Percentiles rank a stretch among this genome's conserved stretches.
Conservation (phyloP, 2,797 vertebrate genomes). For the Neosalanx taihuensis region DNA sequence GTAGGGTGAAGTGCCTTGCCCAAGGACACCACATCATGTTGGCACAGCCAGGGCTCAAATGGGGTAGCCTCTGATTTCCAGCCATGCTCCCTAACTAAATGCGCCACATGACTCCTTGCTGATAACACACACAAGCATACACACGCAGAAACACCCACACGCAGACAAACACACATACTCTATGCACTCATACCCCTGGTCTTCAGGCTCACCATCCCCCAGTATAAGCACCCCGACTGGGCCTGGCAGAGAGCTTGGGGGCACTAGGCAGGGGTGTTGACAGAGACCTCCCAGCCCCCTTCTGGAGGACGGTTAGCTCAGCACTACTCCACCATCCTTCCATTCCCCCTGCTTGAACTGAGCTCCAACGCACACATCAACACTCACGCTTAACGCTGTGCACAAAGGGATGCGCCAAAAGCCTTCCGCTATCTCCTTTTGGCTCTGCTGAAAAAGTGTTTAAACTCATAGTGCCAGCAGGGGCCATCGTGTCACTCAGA, state of each 20-base stretch:
- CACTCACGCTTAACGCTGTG: background rate
- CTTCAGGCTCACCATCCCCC: background rate
- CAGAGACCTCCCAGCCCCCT: background rate
- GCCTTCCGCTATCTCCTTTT: background rate
- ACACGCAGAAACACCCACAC: too few species aligned
- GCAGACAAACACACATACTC: too few species aligned
- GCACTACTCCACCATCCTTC: background rate
- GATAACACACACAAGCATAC: too few species aligned
- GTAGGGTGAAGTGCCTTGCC: too few species aligned
- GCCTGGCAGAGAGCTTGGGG: background rate
- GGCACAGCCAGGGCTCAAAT: too few species aligned
- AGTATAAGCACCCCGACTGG: background rate
- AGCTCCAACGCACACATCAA: background rate
- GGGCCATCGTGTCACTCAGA: background rate
- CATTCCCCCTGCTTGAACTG: background rate
- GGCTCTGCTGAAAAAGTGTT: background rate
- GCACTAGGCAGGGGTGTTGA: constrained; percentile 4
- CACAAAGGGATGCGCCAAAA: background rate
- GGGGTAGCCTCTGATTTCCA: too few species aligned
- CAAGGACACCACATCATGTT: too few species aligned
- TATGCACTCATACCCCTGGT: background rate
- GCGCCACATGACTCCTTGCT: too few species aligned
- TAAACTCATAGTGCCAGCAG: background rate
- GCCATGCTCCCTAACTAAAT: too few species aligned
- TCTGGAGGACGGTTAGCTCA: background rate